Conservation (phyloP, 2,888 invertebrate species). For the Athrips mouffetella region DNA sequence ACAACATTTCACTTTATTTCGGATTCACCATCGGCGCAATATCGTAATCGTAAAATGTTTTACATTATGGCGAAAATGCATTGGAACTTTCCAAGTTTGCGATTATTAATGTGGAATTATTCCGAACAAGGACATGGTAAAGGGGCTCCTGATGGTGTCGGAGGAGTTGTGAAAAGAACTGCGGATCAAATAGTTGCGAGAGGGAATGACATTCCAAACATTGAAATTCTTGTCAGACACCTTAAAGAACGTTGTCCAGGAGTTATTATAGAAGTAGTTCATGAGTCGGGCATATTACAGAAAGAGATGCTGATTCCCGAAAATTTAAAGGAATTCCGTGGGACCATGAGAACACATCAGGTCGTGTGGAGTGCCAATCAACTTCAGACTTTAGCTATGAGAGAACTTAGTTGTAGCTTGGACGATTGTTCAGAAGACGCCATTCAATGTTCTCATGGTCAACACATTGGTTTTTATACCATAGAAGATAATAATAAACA, state of each 20-base stretch:
- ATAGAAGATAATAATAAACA: no score
- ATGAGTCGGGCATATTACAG: constrained; percentile 15
- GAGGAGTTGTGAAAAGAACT: constrained; percentile 22
- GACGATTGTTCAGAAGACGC: neutral
- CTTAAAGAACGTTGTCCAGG: constrained; percentile 9
- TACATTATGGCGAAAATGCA: constrained; percentile 14
- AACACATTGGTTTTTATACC: no score
- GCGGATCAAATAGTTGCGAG: constrained; percentile 18
- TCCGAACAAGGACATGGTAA: constrained; percentile 25
- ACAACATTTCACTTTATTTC: neutral
- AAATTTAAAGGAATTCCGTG: constrained; percentile 18
- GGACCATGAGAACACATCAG: constrained; percentile 22
- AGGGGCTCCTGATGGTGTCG: constrained; percentile 26
- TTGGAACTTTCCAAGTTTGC: constrained; percentile 10
- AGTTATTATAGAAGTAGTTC: constrained; percentile 15
- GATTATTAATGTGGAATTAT: constrained; percentile 20
- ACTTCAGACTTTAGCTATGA: neutral
- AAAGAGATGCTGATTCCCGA: constrained; percentile 19
- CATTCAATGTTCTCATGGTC: no score
- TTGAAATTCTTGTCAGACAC: constrained; percentile 11
- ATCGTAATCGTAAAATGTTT: constrained; percentile 17
- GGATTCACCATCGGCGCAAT: no score
- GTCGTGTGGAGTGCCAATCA: constrained; percentile 14
- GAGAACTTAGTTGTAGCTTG: neutral
- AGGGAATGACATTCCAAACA: constrained; percentile 19